Base-by-base conservation (phyloP, 2,888 invertebrate genomes). In the Anthophora plumipes region DNA sequence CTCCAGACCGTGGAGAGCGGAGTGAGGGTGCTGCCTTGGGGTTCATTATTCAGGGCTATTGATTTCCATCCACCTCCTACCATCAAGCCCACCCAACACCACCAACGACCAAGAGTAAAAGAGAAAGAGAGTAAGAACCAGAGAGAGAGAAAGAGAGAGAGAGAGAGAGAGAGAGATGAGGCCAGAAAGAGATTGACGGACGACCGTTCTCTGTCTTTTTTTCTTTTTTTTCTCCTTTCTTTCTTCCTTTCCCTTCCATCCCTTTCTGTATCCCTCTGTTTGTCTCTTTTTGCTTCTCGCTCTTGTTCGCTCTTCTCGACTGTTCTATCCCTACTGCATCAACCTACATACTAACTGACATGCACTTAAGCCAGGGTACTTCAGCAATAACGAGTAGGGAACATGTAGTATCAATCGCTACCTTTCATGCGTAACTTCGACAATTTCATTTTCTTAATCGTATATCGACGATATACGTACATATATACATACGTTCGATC, bases 1-100 rank as follows among this genome's bases (percentile, higher is more conserved):
- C 91, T 91, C 89, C 91, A 90, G 89, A 91, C 88, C 89, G 89
- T 90, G 85, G 88, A 89, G 89, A 90, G 90, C 79, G 84, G 88
- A 86, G 87, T 72, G 88, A 88, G 90, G 90, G 88, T 91, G 90
- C 90, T 92, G 92, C 92, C 91, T 92, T 91, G 90, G 90, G 92
- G 91, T 93, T 93, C 92, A 93, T 93, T 93, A 93, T 93, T 93
- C 93, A 93, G 91, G 92, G 92, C 92, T 93, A 93, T 93, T 93
- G 93, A 93, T 93, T 93, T 92, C 93, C 92, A 93, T 92, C 92
- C 92, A 91, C 90, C 92, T 89, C 91, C 90, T 90, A 89, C 91
- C 89, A 90, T 85, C 90, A 83, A n/a, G 76, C 86, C 87, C 85
- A 86, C 86, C 88, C 90, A 88, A 90, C 91, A 89, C 90, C 89